Conservation (phyloP, 2,797 vertebrate genomes). For the Botia kubotai region DNA sequence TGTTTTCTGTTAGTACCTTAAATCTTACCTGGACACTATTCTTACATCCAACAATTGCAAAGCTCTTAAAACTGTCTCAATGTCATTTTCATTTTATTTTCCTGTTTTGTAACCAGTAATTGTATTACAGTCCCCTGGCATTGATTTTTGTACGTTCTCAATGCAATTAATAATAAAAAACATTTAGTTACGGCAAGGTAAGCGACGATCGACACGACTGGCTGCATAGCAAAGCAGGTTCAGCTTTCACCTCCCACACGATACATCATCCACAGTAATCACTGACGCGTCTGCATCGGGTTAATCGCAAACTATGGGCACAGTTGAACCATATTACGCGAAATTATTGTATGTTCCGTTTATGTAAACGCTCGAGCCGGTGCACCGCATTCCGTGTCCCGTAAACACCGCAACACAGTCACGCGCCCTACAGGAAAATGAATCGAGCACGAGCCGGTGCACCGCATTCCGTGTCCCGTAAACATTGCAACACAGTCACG, state of each 20-base stretch:
- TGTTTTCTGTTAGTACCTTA: neutral
- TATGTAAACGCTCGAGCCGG: conserved; percentile 40
- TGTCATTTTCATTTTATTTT: neutral
- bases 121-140: neutral
- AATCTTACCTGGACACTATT: neutral
- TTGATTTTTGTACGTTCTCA: neutral
- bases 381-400: neutral
- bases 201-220: no score
- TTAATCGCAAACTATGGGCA: neutral
- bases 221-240: no score
- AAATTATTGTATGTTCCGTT: neutral
- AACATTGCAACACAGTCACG: conserved; percentile 50
- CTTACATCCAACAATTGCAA: neutral
- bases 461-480: neutral
- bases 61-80: neutral
- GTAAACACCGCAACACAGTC: conserved; percentile 47
- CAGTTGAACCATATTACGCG: neutral
- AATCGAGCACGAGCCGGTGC: conserved; percentile 61
- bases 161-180: no score
- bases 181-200: no score
- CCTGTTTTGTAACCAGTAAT: neutral
- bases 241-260: conserved; percentile 60
- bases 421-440: conserved; percentile 47
- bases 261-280: conserved; percentile 80
- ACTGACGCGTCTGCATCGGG: neutral